Evolutionary conservation across 1,140 invertebrate species (phyloP), one percentile per base, ranked within the genome.

Genomic region (Parasteatoda tepidariorum): DNA sequence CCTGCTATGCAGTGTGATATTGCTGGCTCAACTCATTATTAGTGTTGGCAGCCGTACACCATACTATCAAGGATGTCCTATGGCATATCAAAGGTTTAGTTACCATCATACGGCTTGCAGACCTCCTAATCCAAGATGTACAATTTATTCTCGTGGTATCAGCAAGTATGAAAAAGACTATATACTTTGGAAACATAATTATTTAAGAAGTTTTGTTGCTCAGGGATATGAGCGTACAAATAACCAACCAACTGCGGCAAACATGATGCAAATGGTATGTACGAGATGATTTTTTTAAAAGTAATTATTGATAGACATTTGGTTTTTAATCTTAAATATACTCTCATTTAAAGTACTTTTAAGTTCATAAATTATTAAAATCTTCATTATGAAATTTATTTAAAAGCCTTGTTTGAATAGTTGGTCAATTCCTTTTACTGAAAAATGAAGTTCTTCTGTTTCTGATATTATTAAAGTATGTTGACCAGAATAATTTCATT

Each of bases 231-330:
- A 83, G n/a, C 61, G 59, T 26, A 83, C 70, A 15, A 83, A 83
- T 34, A 83, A 64, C 24, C 70, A 74, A 15, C 81, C 81, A 18
- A 34, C 59, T 48, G 81, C 81, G n/a, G 81, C 81, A 2, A 74
- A 83, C 70, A 83, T 83, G 81, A 73, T 83, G 68, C 81, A 83
- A 66, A 83, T 83, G 81, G 81, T 83, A 34, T 18, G 81, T 38
- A 48, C n/a, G 15, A 33, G n/a, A n/a, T n/a, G n/a, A n/a, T n/a
- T n/a, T n/a, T n/a, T n/a, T n/a, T n/a, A n/a, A n/a, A n/a, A n/a
- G n/a, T n/a, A n/a, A n/a, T n/a, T n/a, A n/a, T n/a, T n/a, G n/a
- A n/a, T n/a, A n/a, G n/a, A n/a, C n/a, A n/a, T n/a, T n/a, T n/a
- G n/a, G n/a, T n/a, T n/a, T n/a, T n/a, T n/a, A n/a, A n/a, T n/a